A percentile compares a stretch with the other conserved stretches of the same genome.
These are phyloP conservation scores for Cerceris ruficornis DNA, from an alignment of 2,888 invertebrate species.

Conservation along the genomic window DNA sequence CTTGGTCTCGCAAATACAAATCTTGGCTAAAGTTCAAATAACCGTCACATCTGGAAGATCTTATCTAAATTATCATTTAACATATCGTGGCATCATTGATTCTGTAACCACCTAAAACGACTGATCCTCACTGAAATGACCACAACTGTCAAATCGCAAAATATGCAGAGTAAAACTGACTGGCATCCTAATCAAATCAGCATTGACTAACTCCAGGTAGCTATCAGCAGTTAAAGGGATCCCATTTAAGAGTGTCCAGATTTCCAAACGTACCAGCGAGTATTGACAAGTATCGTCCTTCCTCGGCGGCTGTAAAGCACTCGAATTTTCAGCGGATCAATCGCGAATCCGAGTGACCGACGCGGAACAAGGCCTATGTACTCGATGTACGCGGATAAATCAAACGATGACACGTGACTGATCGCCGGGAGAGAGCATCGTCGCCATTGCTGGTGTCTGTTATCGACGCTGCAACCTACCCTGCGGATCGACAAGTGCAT, in stretches of 20 bases:
- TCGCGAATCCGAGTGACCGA: conserved; percentile 56
- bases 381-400: conserved; percentile 62
- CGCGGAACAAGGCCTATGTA: conserved; percentile 48
- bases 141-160: no score
- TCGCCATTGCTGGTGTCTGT: conserved; percentile 31
- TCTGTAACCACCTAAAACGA: no score
- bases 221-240: conserved; percentile 7
- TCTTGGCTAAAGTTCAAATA: no score
- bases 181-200: conserved; percentile 4
- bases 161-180: background rate
- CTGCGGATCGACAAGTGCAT: conserved; percentile 42
- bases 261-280: conserved; percentile 31
- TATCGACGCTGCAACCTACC: conserved; percentile 43
- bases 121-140: no score
- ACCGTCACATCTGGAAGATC: no score
- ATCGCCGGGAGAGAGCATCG: conserved; percentile 50
- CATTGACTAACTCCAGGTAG: conserved; percentile 5
- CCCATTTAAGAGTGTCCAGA: conserved; percentile 21
- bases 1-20: no score
- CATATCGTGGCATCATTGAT: no score
- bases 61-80: no score
- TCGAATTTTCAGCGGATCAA: conserved; percentile 49
- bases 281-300: conserved; percentile 49
- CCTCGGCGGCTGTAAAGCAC: conserved; percentile 42
- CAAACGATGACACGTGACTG: conserved; percentile 60